Evolutionary conservation across 1,140 invertebrate genomes (phyloP).

Genomic region (Euwallacea similis): DNA sequence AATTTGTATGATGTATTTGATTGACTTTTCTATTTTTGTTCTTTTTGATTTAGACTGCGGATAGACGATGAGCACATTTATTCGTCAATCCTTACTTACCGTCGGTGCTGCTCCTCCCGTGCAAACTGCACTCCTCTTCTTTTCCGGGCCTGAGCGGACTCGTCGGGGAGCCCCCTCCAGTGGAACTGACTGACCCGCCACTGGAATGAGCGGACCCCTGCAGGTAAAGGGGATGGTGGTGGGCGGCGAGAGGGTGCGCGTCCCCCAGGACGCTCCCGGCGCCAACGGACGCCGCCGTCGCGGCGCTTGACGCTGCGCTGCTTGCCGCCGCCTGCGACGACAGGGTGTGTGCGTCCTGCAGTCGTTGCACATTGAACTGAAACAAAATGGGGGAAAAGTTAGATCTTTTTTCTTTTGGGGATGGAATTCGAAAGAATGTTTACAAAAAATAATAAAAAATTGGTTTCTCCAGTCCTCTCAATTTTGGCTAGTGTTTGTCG

Average conservation of each 20-base stretch:
- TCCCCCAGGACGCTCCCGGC: slow-evolving; percentile 40
- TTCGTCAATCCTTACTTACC: slow-evolving; percentile 46
- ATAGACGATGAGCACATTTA: too few species aligned
- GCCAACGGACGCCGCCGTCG: slow-evolving; percentile 38
- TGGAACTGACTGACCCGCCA: slow-evolving; percentile 51
- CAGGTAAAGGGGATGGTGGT: slow-evolving; percentile 47
- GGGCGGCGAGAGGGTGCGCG: slow-evolving; percentile 40
- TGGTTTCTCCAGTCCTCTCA: too few species aligned
- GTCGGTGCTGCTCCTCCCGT: slow-evolving; percentile 60
- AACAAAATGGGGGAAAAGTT: slow-evolving; percentile 29
- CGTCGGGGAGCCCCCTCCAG: slow-evolving; percentile 51
- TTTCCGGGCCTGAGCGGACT: slow-evolving; percentile 55
- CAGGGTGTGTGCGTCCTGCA: slow-evolving; percentile 49
- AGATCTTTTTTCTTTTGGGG: too few species aligned
- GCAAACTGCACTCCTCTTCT: slow-evolving; percentile 61
- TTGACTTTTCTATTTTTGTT: too few species aligned
- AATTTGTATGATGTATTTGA: too few species aligned
- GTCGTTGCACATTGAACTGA: slow-evolving; percentile 51
- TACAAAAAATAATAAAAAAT: too few species aligned
- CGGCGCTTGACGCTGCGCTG: slow-evolving; percentile 37
- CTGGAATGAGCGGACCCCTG: slow-evolving; percentile 50
- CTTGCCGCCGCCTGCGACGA: slow-evolving; percentile 43
- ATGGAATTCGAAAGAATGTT: too few species aligned
- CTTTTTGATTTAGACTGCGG: too few species aligned
- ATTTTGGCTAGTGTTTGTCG: too few species aligned